Base-by-base conservation (phyloP, 2,888 invertebrate species). In the Euplagia quadripunctaria region DNA sequence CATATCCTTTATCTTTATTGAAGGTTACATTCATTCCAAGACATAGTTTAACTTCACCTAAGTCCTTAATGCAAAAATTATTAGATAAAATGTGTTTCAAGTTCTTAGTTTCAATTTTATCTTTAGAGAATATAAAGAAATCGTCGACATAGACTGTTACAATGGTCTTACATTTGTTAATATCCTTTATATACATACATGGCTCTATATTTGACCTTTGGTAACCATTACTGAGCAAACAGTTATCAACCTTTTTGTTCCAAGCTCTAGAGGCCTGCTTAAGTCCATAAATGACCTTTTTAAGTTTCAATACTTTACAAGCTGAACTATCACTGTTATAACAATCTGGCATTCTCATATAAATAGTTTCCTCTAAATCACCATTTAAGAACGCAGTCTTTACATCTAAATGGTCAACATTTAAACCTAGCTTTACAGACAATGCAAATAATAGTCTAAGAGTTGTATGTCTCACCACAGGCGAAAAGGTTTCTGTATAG, bases 321-420 rank as follows among this genome's bases (percentile, higher is more conserved):
- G 12, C 14, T 51, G 14, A 14, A 51, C 14, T 51, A 51, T 11
- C 12, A 51, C 14, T 51, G 12, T 51, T 51, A 14, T 51, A 51
- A 51, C 51, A 51, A 51, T 17, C 41, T 16, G 65, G 65, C 43
- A 43, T 65, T 16, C 8, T 17, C 65, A 65, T 65, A 49, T 65
- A 65, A 16, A 65, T 17, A 3, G 65, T 65, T 42, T 65, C 65
- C 8, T 46, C n/a, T 46, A 65, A 46, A n/a, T 65, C 31, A 43
- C 65, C 52, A 63, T 64, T 75, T 1, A 52, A 65, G 16, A 72
- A 75, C 1, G 65, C 65, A 46, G 65, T 65, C 8, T 65, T 65
- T 4, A 65, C 49, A 65, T 65, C 49, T 65, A 65, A 65, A 46
- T 65, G 65, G 42, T n/a, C 49, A 58, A 42, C 20, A 17, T 61